phyloP scores from a whole-genome alignment of 2,888 invertebrate genomes.

The Busseola fusca region DNA sequence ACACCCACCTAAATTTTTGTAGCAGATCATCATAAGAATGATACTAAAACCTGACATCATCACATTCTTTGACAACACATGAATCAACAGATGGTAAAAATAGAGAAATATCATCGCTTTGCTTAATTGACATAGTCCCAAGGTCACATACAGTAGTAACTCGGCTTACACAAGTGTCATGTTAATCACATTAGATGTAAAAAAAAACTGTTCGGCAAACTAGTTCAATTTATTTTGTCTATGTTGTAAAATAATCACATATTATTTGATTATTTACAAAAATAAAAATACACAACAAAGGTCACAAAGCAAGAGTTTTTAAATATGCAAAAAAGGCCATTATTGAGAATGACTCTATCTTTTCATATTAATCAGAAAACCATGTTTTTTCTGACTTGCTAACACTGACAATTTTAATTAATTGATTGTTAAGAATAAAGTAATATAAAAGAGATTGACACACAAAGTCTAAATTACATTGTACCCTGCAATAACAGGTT shows the following conservation, averaged over 20 bases:
- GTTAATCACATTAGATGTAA: neutral
- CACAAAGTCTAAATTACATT: slow-evolving; percentile 21
- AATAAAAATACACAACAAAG: slow-evolving; percentile 1
- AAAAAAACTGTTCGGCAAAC: neutral
- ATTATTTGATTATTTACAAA: slow-evolving; percentile 18
- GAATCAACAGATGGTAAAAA: slow-evolving; percentile 73
- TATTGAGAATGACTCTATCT: neutral
- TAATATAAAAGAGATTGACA: neutral
- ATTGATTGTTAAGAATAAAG: neutral
- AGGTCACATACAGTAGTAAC: slow-evolving; percentile 63
- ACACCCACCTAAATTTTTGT: slow-evolving; percentile 61
- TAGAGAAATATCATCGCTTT: slow-evolving; percentile 72
- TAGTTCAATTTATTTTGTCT: neutral
- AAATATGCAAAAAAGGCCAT: neutral
- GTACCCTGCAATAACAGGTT: slow-evolving; percentile 45
- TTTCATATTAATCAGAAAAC: slow-evolving; percentile 12
- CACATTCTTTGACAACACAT: slow-evolving; percentile 68
- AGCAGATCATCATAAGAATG: slow-evolving; percentile 37
- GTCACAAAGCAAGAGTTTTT: slow-evolving; percentile 2
- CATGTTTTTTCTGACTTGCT: slow-evolving; percentile 1
- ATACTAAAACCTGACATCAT: slow-evolving; percentile 75
- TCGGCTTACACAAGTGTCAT: slow-evolving; percentile 31
- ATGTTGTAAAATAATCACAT: slow-evolving; percentile 17
- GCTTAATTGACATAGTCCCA: slow-evolving; percentile 72
- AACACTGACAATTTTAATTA: neutral